phyloP scores from a whole-genome alignment of 1,140 invertebrate genomes.

The Lepidostoma basale region DNA sequence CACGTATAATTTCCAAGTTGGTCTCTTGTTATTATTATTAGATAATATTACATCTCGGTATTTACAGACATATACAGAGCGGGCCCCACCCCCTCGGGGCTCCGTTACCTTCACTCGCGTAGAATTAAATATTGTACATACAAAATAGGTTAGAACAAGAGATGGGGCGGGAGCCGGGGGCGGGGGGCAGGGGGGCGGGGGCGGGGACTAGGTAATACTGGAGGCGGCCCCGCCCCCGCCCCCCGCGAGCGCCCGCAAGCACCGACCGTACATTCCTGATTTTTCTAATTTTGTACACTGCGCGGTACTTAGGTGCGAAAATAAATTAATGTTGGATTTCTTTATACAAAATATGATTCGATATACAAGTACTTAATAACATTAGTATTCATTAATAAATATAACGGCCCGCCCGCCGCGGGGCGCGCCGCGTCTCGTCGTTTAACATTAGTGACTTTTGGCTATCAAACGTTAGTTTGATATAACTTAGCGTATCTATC shows the following conservation, averaged over 20 bases:
- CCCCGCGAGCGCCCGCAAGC: slow-evolving; percentile 3
- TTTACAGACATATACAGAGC: slow-evolving; percentile 37
- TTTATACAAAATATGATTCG: slow-evolving; percentile 40
- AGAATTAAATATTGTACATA: background rate
- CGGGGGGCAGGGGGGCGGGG: slow-evolving; percentile 45
- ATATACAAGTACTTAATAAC: slow-evolving; percentile 30
- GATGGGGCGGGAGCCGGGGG: background rate
- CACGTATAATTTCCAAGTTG: slow-evolving; percentile 36
- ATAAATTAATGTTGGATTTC: slow-evolving; percentile 43
- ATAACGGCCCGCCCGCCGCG: slow-evolving; percentile 26
- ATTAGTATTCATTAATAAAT: slow-evolving; percentile 41
- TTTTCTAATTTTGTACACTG: slow-evolving; percentile 35
- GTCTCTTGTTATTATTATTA: slow-evolving; percentile 43
- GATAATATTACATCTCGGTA: slow-evolving; percentile 41
- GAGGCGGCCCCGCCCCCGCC: slow-evolving; percentile 49
- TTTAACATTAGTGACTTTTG: slow-evolving; percentile 39
- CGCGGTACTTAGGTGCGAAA: slow-evolving; percentile 43
- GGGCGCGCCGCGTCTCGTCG: slow-evolving; percentile 12
- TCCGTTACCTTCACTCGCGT: background rate
- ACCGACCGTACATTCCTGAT: slow-evolving; percentile 10
- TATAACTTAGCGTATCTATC: slow-evolving; percentile 43
- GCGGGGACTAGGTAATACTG: slow-evolving; percentile 62
- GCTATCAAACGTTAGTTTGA: slow-evolving; percentile 31
- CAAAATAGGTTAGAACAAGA: background rate
- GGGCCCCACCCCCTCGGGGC: background rate